Base-by-base conservation (phyloP, 2,797 vertebrate genomes). In the Sternotherus odoratus region DNA sequence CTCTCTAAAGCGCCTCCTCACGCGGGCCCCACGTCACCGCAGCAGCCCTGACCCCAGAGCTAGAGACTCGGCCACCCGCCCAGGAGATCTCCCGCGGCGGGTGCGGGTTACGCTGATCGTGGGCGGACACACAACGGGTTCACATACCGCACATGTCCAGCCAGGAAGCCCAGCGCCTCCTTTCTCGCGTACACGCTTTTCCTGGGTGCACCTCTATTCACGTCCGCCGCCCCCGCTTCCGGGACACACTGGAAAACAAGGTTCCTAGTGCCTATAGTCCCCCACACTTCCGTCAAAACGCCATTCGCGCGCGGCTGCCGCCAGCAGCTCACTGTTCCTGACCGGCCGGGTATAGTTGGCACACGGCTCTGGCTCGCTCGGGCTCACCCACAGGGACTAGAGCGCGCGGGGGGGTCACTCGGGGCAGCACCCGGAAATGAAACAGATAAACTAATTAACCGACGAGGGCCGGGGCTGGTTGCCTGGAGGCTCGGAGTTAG, bases 201-300 rank as follows among this genome's bases (percentile, higher is more conserved):
- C 12, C 0, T 4, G 0, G 1, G 63, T 5, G 72, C 57, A 3
- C 1, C 43, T 0, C 19, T 0, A 0, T 1, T 77, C 1, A 0
- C 1, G 13, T 12, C 82, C 93, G 28, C 30, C 91, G 7, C 0
- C 80, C 11, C 0, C 80, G 11, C 81, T 79, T 43, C 82, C 86
- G 6, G 4, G 1, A 5, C 33, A 0, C n/a, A 1, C 1, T 1
- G 1, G 2, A 12, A 24, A 23, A 39, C 33, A 26, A 0, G 0
- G 97, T 97, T 96, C 96, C 95, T 46, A 17, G 5, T 13, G 5
- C 43, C 13, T 4, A 3, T 8, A 6, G 23, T 4, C 78, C 53
- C 51, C 8, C 28, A 13, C 33, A n/a, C 12, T 63, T 82, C 79
- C 24, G 36, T 23, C 63, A 23, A 36, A 66, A 19, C 17, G 3